These are phyloP conservation scores for Platorchestia sp. DNA, from an alignment of 1,140 invertebrate genomes.

Conservation along the genomic window DNA sequence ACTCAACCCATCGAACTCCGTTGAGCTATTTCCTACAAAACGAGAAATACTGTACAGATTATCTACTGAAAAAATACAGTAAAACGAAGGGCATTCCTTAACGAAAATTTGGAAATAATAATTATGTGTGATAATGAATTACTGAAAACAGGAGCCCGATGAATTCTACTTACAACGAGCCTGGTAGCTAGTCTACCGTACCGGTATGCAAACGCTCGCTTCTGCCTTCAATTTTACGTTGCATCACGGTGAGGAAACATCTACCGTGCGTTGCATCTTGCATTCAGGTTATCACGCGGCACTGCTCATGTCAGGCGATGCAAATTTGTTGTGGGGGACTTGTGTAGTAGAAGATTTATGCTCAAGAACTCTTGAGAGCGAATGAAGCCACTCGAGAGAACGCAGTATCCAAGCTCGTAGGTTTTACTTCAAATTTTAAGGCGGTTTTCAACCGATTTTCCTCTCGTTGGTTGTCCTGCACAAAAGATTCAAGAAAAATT, in stretches of 20 bases:
- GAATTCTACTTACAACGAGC: too few relatives aligned
- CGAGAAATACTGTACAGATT: too few relatives aligned
- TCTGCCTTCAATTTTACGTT: background rate
- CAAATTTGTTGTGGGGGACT: background rate
- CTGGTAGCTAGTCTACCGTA: background rate
- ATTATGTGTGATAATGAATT: too few relatives aligned
- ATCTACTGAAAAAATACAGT: too few relatives aligned
- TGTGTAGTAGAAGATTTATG: background rate
- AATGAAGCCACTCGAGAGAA: background rate
- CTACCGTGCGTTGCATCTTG: background rate
- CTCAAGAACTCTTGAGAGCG: background rate
- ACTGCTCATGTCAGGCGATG: background rate
- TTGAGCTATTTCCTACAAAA: too few relatives aligned
- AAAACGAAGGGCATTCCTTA: too few relatives aligned
- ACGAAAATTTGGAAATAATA: too few relatives aligned
- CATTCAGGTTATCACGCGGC: background rate
- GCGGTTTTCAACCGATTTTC: background rate
- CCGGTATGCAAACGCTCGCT: background rate
- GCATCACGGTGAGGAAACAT: too few relatives aligned
- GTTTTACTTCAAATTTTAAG: background rate
- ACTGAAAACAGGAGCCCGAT: too few relatives aligned
- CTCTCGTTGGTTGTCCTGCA: background rate
- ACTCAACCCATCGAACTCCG: too few relatives aligned
- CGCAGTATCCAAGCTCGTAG: background rate
- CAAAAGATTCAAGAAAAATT: background rate